Evolutionary conservation across 1,140 invertebrate species (phyloP), one percentile per base, ranked within the genome.

Genomic region (Polypedilum pembai): DNA sequence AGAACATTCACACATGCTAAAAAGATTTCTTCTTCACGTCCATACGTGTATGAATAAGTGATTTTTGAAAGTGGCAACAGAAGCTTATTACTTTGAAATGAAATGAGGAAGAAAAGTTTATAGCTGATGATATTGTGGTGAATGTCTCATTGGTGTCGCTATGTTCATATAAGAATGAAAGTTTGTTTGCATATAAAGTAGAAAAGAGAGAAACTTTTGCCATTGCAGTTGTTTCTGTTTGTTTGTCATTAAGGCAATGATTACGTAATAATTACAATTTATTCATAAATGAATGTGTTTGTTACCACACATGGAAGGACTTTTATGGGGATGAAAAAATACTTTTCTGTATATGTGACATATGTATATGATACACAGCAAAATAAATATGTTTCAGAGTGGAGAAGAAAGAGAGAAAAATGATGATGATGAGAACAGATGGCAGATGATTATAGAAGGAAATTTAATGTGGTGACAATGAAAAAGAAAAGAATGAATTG

Each of bases 181-280:
- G n/a, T 10, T 41, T 10, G 10, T 41, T 45, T 45, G 12, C 12
- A 56, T 56, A 12, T 56, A 15, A 56, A 12, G 12, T 56, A 56
- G 15, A n/a, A 56, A 10, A 56, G 45, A 45, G 8, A 15, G 45
- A 56, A 56, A 56, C 45, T n/a, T 56, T 56, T 56, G 45, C 15
- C 24, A 33, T 56, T 56, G 8, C 12, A 15, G 12, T 56, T 56
- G 3, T 45, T 1, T 45, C 15, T 56, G 45, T 56, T 56, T 56
- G 45, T 33, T 33, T 56, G 45, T 56, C 45, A 56, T 56, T 56
- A 56, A 56, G n/a, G 10, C 45, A 56, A 56, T 56, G 12, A n/a
- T 56, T 56, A 15, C 45, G n/a, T 56, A 56, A 56, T 56, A 56
- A 56, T 56, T 56, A 56, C 45, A 56, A 56, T 56, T 56, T 56